Evolutionary conservation across 2,113 vertebrate genomes (phyloP), one percentile per base, ranked within the genome.

Genomic region (Ammospiza caudacuta): DNA sequence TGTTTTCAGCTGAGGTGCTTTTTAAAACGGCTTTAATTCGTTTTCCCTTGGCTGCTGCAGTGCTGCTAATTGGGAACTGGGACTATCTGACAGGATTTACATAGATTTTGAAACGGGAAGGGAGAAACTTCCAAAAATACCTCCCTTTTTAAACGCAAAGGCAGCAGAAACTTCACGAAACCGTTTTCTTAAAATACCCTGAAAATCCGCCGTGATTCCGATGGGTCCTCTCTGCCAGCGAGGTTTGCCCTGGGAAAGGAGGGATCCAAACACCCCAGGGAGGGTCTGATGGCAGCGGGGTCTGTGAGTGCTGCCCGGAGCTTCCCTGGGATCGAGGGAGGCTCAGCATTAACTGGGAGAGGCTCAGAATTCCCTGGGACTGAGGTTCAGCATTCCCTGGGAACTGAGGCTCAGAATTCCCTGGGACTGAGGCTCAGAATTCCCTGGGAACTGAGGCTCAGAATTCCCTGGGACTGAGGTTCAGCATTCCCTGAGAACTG

Each of bases 251-350:
- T 22, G 5, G 83, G 77, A 11, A n/a, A 24, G 68, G 89, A 15
- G 1, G 20, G 47, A 49, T 43, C 14, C 27, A 1, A n/a, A 3
- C 54, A 6, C 3, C 3, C 76, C 80, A 1, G 54, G 10, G 12
- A 0, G n/a, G 76, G 16, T 68, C 44, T 0, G 20, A 5, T 1
- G 3, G 55, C 15, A 1, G 49, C 15, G 4, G 33, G 29, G 3
- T 17, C 82, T 3, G 69, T 2, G 28, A 9, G 20, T 12, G 1
- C 66, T 6, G 37, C 94, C 61, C n/a, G 0, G 57, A 23, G 4
- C 73, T 49, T 66, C 21, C 74, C 47, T 3, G 73, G 62, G n/a
- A 9, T 12, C 6, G 1, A 1, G 54, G 21, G 29, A 57, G 49
- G 27, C 27, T 31, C 39, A 0, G 49, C 37, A 37, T 10, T 37